A percentile compares a stretch with the other conserved stretches of the same genome.
Evolutionary conservation across 1,140 invertebrate genomes (phyloP).

Genomic region (Ceratosolen fusciceps): DNA sequence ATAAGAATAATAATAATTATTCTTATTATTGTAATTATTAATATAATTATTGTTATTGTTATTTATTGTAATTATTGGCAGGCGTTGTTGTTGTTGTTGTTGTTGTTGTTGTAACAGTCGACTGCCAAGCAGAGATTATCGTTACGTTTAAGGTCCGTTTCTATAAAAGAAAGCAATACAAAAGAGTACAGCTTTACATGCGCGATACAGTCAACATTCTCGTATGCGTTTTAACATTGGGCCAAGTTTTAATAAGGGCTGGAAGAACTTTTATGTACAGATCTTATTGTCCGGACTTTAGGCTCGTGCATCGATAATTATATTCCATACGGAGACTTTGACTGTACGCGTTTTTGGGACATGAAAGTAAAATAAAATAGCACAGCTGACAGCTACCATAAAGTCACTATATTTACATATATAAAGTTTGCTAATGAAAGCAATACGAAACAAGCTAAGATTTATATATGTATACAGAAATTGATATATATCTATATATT

Average conservation of each 20-base stretch:
- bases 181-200: neutral
- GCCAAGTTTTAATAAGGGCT: neutral
- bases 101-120: too few species aligned
- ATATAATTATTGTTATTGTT: too few species aligned
- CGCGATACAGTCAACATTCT: slow-evolving; percentile 1
- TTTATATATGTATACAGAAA: slow-evolving; percentile 13
- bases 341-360: neutral
- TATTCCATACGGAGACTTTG: neutral
- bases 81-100: too few species aligned
- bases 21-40: too few species aligned
- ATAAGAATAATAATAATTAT: too few species aligned
- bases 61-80: too few species aligned
- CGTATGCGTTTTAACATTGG: neutral
- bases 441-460: neutral
- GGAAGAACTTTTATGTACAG: neutral
- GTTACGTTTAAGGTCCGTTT: slow-evolving; percentile 6
- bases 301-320: neutral
- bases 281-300: too few species aligned
- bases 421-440: too few species aligned
- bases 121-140: slow-evolving; percentile 20
- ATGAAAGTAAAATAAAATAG: neutral
- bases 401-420: slow-evolving; percentile 33
- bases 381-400: neutral
- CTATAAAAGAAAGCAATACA: too few species aligned
- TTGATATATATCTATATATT: too few species aligned